phyloP scores from a whole-genome alignment of 2,888 invertebrate genomes.

The Pocota personata region DNA sequence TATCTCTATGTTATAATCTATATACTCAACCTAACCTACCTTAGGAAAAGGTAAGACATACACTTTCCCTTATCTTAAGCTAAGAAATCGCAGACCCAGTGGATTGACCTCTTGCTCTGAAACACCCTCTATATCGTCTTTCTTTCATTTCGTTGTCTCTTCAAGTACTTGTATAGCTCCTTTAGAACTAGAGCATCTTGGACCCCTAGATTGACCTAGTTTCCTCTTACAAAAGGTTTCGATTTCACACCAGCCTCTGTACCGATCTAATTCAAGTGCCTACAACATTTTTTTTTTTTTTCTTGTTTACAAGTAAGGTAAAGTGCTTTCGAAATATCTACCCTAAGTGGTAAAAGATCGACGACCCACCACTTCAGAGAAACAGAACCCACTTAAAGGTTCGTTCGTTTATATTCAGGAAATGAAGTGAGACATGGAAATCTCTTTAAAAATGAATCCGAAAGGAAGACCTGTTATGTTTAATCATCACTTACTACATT shows the following conservation, averaged over 20 bases:
- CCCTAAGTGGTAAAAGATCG: conserved; percentile 54
- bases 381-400: conserved; percentile 29
- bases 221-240: conserved; percentile 8
- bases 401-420: conserved; percentile 47
- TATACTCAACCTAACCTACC: no score
- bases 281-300: not conserved
- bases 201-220: conserved; percentile 14
- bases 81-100: no score
- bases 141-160: not conserved
- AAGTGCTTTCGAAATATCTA: not conserved
- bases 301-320: not conserved
- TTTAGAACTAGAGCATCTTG: not conserved
- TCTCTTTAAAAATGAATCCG: conserved; percentile 5
- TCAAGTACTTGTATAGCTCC: not conserved
- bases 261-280: conserved; percentile 4
- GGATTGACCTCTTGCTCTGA: no score
- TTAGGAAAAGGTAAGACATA: no score
- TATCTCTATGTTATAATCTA: no score
- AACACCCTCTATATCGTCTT: no score
- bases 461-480: conserved; percentile 40
- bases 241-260: not conserved
- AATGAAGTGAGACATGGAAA: conserved; percentile 55
- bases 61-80: no score
- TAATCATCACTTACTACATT: conserved; percentile 52
- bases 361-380: conserved; percentile 35